phyloP scores from a whole-genome alignment of 1,140 invertebrate species.

The Aphelenchoides fujianensis region DNA sequence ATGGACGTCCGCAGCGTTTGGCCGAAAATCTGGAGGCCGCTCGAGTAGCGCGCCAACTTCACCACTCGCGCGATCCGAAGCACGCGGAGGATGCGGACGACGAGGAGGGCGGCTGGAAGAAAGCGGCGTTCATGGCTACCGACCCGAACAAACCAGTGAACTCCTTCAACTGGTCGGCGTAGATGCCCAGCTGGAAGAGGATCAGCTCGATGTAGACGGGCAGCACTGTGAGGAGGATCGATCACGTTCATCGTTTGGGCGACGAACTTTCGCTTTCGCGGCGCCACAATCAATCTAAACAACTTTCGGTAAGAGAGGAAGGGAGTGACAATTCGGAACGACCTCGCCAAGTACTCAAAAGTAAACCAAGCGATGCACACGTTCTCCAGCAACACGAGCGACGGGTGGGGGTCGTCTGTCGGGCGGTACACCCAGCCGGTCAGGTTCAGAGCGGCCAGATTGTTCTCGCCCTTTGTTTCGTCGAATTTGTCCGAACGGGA shows the following conservation, averaged over 20 bases:
- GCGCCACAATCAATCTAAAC: slow-evolving; percentile 58
- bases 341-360: slow-evolving; percentile 63
- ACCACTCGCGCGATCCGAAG: slow-evolving; percentile 97
- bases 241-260: slow-evolving; percentile 66
- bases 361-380: slow-evolving; percentile 67
- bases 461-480: slow-evolving; percentile 15
- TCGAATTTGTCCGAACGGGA: slow-evolving; percentile 14
- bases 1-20: slow-evolving; percentile 97
- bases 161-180: slow-evolving; percentile 53
- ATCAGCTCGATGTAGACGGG: slow-evolving; percentile 64
- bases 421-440: slow-evolving; percentile 49
- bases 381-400: slow-evolving; percentile 52
- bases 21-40: slow-evolving; percentile 76
- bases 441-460: slow-evolving; percentile 13
- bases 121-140: no score
- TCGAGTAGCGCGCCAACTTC: slow-evolving; percentile 96
- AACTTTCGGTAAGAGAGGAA: no score
- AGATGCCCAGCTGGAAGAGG: slow-evolving; percentile 50
- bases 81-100: slow-evolving; percentile 79
- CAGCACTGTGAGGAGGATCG: slow-evolving; percentile 65
- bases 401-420: slow-evolving; percentile 50
- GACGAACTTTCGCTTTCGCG: slow-evolving; percentile 64
- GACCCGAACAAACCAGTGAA: slow-evolving; percentile 53
- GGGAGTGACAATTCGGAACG: no score
- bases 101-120: slow-evolving; percentile 59